phyloP scores from a whole-genome alignment of 2,113 vertebrate species.

The Crotalus tigris region DNA sequence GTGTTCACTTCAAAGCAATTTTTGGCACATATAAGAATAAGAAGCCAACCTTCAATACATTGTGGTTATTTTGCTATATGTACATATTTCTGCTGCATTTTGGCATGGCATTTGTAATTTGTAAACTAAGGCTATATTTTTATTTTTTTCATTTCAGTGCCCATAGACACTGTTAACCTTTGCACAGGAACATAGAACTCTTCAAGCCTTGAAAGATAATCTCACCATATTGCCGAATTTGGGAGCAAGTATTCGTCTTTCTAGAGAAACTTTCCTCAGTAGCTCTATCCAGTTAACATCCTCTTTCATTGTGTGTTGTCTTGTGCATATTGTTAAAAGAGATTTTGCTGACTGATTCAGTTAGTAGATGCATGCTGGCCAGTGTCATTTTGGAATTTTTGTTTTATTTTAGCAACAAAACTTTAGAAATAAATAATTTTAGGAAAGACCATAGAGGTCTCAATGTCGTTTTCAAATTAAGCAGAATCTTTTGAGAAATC shows the following conservation, averaged over 20 bases:
- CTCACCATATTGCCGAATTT: slow-evolving; percentile 43
- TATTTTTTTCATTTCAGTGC: slow-evolving; percentile 66
- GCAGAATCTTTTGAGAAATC: background rate
- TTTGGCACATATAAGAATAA: slow-evolving; percentile 14
- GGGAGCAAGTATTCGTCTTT: slow-evolving; percentile 45
- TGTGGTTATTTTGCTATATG: slow-evolving; percentile 11
- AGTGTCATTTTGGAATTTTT: slow-evolving; percentile 51
- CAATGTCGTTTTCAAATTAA: slow-evolving; percentile 42
- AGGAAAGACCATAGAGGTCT: slow-evolving; percentile 44
- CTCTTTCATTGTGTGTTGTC: slow-evolving; percentile 56
- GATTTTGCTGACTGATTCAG: slow-evolving; percentile 48
- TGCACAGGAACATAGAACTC: slow-evolving; percentile 43
- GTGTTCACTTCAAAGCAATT: background rate
- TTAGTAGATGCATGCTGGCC: slow-evolving; percentile 54
- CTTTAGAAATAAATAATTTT: slow-evolving; percentile 53
- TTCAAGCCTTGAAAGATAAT: slow-evolving; percentile 49
- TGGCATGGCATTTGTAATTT: background rate
- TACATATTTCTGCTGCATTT: background rate
- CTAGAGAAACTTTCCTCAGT: slow-evolving; percentile 56
- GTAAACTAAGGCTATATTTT: slow-evolving; percentile 54
- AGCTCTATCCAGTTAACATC: slow-evolving; percentile 53
- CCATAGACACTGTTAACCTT: slow-evolving; percentile 57
- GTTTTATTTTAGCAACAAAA: slow-evolving; percentile 49
- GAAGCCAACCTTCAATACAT: slow-evolving; percentile 20
- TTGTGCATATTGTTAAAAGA: slow-evolving; percentile 55